Conservation (phyloP, 1,140 invertebrate genomes). For the Venustaconcha ellipsiformis region DNA sequence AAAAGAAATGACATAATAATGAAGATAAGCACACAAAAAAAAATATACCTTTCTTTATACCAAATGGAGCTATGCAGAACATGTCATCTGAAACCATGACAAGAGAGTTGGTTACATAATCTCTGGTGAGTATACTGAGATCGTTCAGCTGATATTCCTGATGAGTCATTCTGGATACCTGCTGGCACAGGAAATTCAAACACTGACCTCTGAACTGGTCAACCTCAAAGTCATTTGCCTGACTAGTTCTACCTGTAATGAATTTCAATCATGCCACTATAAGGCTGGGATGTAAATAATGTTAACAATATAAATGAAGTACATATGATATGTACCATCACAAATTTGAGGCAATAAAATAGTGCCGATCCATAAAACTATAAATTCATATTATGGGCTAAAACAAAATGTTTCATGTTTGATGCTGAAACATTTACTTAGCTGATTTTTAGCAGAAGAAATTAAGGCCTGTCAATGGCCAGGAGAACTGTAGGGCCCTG, state of each 20-base stretch:
- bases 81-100: slow-evolving; percentile 32
- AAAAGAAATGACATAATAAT: not conserved
- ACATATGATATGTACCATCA: not conserved
- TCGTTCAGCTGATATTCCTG: slow-evolving; percentile 38
- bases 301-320: not conserved
- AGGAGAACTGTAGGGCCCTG: no score
- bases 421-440: no score
- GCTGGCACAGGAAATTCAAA: slow-evolving; percentile 53
- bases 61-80: slow-evolving; percentile 69
- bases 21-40: not conserved
- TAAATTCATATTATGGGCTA: no score
- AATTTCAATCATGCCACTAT: not conserved
- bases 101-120: not conserved
- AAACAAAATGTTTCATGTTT: no score
- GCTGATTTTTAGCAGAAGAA: no score
- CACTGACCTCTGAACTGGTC: slow-evolving; percentile 36
- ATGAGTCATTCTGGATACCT: slow-evolving; percentile 49
- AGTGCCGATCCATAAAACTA: no score
- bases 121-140: slow-evolving; percentile 43
- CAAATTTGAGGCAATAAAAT: not conserved
- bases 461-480: no score
- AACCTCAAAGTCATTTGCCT: slow-evolving; percentile 35
- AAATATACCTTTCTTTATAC: slow-evolving; percentile 62
- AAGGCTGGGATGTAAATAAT: not conserved
- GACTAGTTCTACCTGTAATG: slow-evolving; percentile 48